Conservation (phyloP, 2,797 vertebrate species). For the Xenopus petersii region DNA sequence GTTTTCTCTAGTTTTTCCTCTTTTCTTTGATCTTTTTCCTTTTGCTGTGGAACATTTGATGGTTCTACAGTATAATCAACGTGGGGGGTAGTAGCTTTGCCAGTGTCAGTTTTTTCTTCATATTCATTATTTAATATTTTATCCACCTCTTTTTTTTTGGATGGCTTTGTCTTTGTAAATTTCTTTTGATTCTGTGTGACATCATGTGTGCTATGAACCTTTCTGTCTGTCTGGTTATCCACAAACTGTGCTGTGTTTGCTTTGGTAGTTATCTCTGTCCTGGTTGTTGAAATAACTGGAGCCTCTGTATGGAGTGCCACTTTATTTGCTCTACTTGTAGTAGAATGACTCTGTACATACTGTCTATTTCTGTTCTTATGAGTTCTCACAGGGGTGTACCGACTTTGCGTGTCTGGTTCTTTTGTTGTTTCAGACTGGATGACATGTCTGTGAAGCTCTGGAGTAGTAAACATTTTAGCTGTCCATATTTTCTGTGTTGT, state of each 20-base stretch:
- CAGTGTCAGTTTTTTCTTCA: conserved; percentile 76
- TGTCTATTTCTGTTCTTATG: conserved; percentile 70
- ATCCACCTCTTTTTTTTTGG: conserved; percentile 75
- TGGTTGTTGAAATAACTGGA: conserved; percentile 59
- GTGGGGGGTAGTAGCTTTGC: conserved; percentile 65
- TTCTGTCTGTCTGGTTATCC: conserved; percentile 83
- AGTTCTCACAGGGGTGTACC: conserved; percentile 63
- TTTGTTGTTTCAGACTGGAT: conserved; percentile 49
- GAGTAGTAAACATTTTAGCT: conserved; percentile 63
- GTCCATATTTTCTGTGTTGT: conserved; percentile 72
- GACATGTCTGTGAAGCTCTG: conserved; percentile 56
- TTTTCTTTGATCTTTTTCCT: conserved; percentile 73
- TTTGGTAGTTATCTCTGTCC: conserved; percentile 59
- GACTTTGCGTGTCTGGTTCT: conserved; percentile 63
- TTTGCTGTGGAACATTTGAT: conserved; percentile 66
- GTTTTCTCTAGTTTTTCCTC: conserved; percentile 69
- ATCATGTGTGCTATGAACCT: conserved; percentile 68
- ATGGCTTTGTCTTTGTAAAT: conserved; percentile 70
- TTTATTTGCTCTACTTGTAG: conserved; percentile 69
- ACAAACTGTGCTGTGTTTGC: conserved; percentile 62
- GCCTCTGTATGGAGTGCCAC: conserved; percentile 50
- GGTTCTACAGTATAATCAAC: conserved; percentile 68
- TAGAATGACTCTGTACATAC: conserved; percentile 37
- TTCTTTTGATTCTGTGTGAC: conserved; percentile 69
- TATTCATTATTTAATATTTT: conserved; percentile 82